These are phyloP conservation scores for Diogma glabrata DNA, from an alignment of 2,888 invertebrate species.

Conservation along the genomic window DNA sequence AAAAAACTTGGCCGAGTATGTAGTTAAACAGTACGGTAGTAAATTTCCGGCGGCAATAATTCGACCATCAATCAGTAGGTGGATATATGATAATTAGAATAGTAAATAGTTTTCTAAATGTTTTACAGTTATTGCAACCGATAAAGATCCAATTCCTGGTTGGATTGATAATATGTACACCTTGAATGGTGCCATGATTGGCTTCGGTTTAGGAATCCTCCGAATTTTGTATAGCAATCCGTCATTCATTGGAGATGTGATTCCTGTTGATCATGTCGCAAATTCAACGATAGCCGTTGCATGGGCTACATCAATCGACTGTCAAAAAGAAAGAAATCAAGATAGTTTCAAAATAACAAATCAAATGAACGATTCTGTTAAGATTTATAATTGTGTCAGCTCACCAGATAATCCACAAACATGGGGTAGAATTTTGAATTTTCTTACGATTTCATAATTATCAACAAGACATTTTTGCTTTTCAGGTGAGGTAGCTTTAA, in stretches of 20 bases:
- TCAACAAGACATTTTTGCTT: too few relatives aligned
- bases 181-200: slow-evolving; percentile 21
- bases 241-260: slow-evolving; percentile 19
- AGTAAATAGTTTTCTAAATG: background rate
- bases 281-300: slow-evolving; percentile 23
- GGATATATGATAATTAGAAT: background rate
- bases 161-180: slow-evolving; percentile 23
- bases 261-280: slow-evolving; percentile 25
- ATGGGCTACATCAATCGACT: slow-evolving; percentile 19
- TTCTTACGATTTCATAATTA: too few relatives aligned
- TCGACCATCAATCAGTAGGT: slow-evolving; percentile 21
- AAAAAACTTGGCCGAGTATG: slow-evolving; percentile 23
- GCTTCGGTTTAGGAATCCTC: slow-evolving; percentile 21
- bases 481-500: too few relatives aligned
- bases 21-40: slow-evolving; percentile 20
- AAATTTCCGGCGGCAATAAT: slow-evolving; percentile 21
- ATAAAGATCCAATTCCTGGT: slow-evolving; percentile 23
- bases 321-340: background rate
- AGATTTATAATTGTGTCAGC: slow-evolving; percentile 12
- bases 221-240: slow-evolving; percentile 17
- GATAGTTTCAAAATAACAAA: too few relatives aligned
- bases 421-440: slow-evolving; percentile 12
- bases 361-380: background rate
- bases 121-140: slow-evolving; percentile 20
- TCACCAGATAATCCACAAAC: slow-evolving; percentile 8